Evolutionary conservation across 1,140 invertebrate genomes (phyloP), one percentile per base, ranked within the genome.

Genomic region (Anoplophora glabripennis): DNA sequence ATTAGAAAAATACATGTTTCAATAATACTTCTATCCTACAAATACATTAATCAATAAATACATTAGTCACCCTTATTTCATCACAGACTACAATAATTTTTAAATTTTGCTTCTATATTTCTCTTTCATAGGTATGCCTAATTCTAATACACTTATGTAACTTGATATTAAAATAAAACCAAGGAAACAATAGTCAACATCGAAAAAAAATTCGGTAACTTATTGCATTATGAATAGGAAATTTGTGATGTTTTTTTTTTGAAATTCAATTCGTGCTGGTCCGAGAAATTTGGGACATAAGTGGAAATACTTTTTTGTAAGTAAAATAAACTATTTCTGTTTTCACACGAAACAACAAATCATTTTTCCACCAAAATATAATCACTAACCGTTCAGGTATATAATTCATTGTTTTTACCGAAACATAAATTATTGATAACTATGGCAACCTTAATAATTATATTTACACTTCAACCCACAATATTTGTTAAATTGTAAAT

Each of bases 11-110:
- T 73, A 73, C 70, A 68, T 65, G 64, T 69, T 63, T 70, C 55
- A 67, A 68, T 70, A 68, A 68, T 70, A 69, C 58, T 55, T 66
- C 62, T 68, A 68, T 70, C 55, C 62, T 64, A 63, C 64, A 68
- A 71, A 60, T 67, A 71, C 61, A 55, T 65, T 68, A 68, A 66
- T 70, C 64, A 73, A 73, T 73, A 73, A 73, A 73, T 72, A 71
- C 63, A 63, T 71, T 73, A 74, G 72, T 72, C 72, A 74, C 72
- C 72, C 69, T 74, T 72, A 67, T 62, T 64, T 71, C 69, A 74
- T 74, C 72, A 74, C 72, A 74, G 72, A 74, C 70, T 74, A 72
- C 72, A 72, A 70, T 72, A 69, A 70, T 67, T 71, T 71, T 59
- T 35, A 58, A 57, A 36, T 46, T 57, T 57, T 28, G 21, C 21